These are phyloP conservation scores for Apostichopus japonicus DNA, from an alignment of 35 echinoderm and acorn worm genomes.

Conservation along the genomic window DNA sequence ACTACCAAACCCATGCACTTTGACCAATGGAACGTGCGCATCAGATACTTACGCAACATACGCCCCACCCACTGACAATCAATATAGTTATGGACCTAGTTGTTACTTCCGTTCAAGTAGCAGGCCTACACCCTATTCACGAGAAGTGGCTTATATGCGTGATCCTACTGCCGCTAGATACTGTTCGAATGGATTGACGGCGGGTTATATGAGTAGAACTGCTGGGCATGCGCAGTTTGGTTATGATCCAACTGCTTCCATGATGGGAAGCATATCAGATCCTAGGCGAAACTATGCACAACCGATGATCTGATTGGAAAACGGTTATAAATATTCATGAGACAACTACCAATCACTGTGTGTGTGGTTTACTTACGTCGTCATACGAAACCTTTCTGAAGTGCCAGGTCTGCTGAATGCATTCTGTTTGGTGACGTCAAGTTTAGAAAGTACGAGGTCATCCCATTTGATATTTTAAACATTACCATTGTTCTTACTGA, in stretches of 20 bases:
- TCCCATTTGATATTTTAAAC: too few species aligned
- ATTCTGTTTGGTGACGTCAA: too few species aligned
- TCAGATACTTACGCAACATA: slow-evolving; percentile 61
- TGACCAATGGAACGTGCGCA: slow-evolving; percentile 88
- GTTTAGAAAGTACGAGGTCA: too few species aligned
- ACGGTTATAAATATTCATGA: too few species aligned
- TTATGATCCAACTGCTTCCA: slow-evolving; percentile 75
- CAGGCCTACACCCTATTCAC: slow-evolving; percentile 86
- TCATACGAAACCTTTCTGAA: too few species aligned
- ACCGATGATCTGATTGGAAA: slow-evolving; percentile 78
- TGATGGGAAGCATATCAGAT: slow-evolving; percentile 84
- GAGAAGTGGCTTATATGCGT: slow-evolving; percentile 92
- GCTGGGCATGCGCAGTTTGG: slow-evolving; percentile 78
- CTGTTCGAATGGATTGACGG: slow-evolving; percentile 83
- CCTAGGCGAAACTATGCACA: slow-evolving; percentile 92
- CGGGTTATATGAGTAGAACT: slow-evolving; percentile 87
- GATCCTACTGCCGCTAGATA: slow-evolving; percentile 75
- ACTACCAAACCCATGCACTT: slow-evolving; percentile 75
- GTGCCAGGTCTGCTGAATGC: too few species aligned
- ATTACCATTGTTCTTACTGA: too few species aligned
- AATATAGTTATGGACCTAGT: slow-evolving; percentile 93
- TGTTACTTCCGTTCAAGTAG: slow-evolving; percentile 94
- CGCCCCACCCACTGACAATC: slow-evolving; percentile 76
- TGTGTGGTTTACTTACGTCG: too few species aligned
- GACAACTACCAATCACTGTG: too few species aligned